These are phyloP conservation scores for Diarsia rubi DNA, from an alignment of 2,888 invertebrate genomes.

Conservation along the genomic window DNA sequence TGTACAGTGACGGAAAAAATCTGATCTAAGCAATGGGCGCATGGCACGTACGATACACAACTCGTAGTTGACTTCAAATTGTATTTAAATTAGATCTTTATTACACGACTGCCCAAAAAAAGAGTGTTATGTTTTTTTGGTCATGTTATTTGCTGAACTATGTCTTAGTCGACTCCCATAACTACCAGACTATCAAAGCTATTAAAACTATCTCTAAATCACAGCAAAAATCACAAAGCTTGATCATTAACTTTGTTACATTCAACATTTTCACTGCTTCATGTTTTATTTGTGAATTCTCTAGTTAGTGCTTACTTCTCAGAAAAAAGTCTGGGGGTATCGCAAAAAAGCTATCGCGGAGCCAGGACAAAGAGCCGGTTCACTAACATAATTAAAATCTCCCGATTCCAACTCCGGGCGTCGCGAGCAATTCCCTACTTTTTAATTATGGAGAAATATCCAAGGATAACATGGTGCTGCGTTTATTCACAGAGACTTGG, in stretches of 20 bases:
- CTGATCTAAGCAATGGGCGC: too few relatives aligned
- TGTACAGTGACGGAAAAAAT: too few relatives aligned
- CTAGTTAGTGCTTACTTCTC: constrained; percentile 74
- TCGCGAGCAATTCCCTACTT: constrained; percentile 73
- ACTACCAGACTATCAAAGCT: constrained; percentile 6
- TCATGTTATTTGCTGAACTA: neutral
- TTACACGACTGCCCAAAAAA: too few relatives aligned
- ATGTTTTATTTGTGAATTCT: constrained; percentile 72
- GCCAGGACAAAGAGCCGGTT: constrained; percentile 74
- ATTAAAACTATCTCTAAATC: constrained; percentile 43
- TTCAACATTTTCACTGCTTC: constrained; percentile 59
- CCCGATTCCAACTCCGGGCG: constrained; percentile 72
- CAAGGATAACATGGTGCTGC: constrained; percentile 62
- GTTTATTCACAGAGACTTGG: constrained; percentile 56
- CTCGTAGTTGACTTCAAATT: neutral
- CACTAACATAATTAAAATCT: constrained; percentile 80
- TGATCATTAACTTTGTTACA: constrained; percentile 61
- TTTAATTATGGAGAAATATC: constrained; percentile 75
- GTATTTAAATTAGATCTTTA: neutral
- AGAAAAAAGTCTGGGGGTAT: constrained; percentile 74
- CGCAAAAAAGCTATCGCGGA: constrained; percentile 75
- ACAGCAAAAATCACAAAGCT: constrained; percentile 48
- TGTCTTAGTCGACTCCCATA: constrained; percentile 6
- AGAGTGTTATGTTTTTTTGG: too few relatives aligned
- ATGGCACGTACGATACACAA: too few relatives aligned